Evolutionary conservation across 2,113 vertebrate species (phyloP).

Genomic region (Plectropomus leopardus): DNA sequence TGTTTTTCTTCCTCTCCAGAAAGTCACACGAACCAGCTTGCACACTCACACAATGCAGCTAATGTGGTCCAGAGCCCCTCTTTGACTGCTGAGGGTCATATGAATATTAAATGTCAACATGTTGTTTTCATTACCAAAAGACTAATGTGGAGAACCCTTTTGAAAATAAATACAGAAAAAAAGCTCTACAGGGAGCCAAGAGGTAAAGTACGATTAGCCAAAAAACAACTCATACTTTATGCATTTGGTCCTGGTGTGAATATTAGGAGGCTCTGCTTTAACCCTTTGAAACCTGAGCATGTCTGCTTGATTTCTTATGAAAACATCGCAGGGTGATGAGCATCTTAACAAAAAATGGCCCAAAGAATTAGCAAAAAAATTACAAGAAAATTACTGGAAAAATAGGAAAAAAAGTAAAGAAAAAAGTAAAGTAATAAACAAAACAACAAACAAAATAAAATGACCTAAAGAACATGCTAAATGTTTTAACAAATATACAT

Average conservation of each 20-base stretch:
- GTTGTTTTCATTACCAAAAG: slow-evolving; percentile 54
- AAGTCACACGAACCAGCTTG: slow-evolving; percentile 15
- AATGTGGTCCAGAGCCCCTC: slow-evolving; percentile 38
- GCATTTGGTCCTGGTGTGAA: slow-evolving; percentile 20
- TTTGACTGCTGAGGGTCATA: slow-evolving; percentile 59
- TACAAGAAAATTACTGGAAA: no score
- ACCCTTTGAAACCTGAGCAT: no score
- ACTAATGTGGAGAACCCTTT: slow-evolving; percentile 19
- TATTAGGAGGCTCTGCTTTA: slow-evolving; percentile 19
- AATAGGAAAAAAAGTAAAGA: no score
- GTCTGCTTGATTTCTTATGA: no score
- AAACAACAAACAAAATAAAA: no score
- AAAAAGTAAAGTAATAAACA: no score
- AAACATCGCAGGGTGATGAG: no score
- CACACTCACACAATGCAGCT: slow-evolving; percentile 28
- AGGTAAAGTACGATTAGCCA: slow-evolving; percentile 16
- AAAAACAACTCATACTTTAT: slow-evolving; percentile 9
- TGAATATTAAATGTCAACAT: slow-evolving; percentile 72
- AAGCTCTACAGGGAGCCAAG: slow-evolving; percentile 8
- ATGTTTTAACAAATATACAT: no score
- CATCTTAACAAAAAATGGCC: no score
- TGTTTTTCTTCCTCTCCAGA: slow-evolving; percentile 11
- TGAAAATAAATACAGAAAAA: slow-evolving; percentile 13
- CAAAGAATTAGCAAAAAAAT: no score
- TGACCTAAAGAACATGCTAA: no score